phyloP scores from a whole-genome alignment of 2,113 vertebrate species.

The Sebastes schlegelii region DNA sequence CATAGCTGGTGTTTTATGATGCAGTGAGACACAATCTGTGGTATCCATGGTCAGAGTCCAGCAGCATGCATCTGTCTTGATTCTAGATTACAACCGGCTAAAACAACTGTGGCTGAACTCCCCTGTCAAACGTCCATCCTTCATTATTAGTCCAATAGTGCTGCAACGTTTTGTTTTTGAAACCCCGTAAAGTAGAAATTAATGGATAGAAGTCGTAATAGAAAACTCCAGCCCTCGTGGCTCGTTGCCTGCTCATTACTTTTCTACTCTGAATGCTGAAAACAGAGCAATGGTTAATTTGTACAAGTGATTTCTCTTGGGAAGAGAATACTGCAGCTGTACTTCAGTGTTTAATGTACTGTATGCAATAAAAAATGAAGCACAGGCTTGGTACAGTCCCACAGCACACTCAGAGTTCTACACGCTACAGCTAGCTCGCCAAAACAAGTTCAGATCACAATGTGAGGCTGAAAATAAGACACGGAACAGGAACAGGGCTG shows the following conservation, averaged over 20 bases:
- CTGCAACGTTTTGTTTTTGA: background rate
- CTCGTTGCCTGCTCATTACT: conserved; percentile 24
- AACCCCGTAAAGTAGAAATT: background rate
- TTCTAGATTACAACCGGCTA: conserved; percentile 18
- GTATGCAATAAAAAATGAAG: conserved; percentile 37
- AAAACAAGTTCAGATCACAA: conserved; percentile 18
- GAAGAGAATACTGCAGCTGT: conserved; percentile 22
- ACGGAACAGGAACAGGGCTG: background rate
- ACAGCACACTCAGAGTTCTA: background rate
- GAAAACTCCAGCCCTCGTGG: background rate
- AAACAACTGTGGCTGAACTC: conserved; percentile 15
- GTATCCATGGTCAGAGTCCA: conserved; percentile 15
- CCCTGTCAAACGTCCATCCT: conserved; percentile 12
- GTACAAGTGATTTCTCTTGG: conserved; percentile 23
- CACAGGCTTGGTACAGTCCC: conserved; percentile 14
- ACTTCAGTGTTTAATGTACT: conserved; percentile 35
- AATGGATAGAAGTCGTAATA: conserved; percentile 16
- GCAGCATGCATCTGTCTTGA: conserved; percentile 38
- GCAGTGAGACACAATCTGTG: background rate
- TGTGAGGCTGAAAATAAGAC: conserved; percentile 5
- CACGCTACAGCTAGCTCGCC: conserved; percentile 28
- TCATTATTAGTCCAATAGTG: conserved; percentile 34
- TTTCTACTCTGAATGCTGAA: conserved; percentile 10
- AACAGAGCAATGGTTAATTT: conserved; percentile 27
- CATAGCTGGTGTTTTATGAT: conserved; percentile 39